Conservation (phyloP, 2,797 vertebrate species). For the Micropoecilia bifurca region DNA sequence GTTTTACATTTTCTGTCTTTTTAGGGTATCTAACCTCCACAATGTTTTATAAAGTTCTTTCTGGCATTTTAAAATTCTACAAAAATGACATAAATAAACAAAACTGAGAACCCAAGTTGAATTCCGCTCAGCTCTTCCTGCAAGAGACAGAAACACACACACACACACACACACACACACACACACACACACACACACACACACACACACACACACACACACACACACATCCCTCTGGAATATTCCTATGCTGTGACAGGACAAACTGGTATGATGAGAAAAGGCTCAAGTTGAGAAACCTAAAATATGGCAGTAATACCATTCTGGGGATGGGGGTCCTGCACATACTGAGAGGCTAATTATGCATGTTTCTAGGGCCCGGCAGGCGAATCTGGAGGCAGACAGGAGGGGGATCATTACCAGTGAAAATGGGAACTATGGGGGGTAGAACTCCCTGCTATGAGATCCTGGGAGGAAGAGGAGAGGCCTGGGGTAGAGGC, state of each 20-base stretch:
- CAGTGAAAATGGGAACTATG: constrained; percentile 37
- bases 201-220: constrained; percentile 7
- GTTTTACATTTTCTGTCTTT: neutral
- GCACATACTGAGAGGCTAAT: constrained; percentile 61
- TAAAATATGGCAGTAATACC: constrained; percentile 25
- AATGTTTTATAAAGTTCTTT: constrained; percentile 9
- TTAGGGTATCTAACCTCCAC: neutral
- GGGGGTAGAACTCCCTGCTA: constrained; percentile 30
- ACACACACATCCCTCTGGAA: constrained; percentile 15
- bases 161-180: neutral
- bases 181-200: constrained; percentile 12
- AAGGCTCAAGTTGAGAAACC: constrained; percentile 27
- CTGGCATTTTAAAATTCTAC: constrained; percentile 9
- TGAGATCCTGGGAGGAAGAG: constrained; percentile 28
- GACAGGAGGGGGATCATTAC: constrained; percentile 45
- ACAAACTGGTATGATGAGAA: constrained; percentile 30
- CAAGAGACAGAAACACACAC: constrained; percentile 26
- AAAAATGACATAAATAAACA: constrained; percentile 25
- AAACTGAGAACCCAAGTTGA: constrained; percentile 6
- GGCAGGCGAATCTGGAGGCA: constrained; percentile 37
- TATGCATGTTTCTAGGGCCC: constrained; percentile 32
- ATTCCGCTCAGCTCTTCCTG: constrained; percentile 21
- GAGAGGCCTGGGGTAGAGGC: constrained; percentile 24
- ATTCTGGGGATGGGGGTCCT: constrained; percentile 15
- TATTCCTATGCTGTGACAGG: constrained; percentile 19